Evolutionary conservation across 2,797 vertebrate genomes (phyloP).

Genomic region (Eulemur rubriventer): DNA sequence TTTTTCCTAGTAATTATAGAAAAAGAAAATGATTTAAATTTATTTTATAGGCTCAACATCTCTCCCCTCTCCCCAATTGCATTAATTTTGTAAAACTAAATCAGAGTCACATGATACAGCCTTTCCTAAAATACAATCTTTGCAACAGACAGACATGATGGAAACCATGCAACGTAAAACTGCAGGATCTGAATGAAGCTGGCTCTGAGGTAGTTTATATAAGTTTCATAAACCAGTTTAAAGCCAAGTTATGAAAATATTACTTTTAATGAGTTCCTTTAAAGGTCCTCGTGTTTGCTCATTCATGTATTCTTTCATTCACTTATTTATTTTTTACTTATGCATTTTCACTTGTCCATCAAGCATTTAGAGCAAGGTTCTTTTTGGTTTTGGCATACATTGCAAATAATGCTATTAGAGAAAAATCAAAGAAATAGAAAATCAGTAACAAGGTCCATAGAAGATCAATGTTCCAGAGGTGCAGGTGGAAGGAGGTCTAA

Average conservation of each 20-base stretch:
- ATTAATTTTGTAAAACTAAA: neutral
- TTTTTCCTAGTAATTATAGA: neutral
- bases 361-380: neutral
- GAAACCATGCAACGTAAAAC: neutral
- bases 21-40: neutral
- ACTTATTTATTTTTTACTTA: neutral
- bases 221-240: neutral
- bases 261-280: neutral
- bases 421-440: neutral
- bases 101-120: neutral
- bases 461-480: neutral
- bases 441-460: neutral
- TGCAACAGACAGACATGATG: neutral
- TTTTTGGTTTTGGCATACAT: neutral
- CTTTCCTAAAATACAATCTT: neutral
- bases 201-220: neutral
- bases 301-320: neutral
- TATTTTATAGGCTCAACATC: neutral
- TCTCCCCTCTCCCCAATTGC: neutral
- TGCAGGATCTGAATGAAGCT: neutral
- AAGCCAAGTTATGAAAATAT: neutral
- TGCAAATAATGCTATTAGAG: neutral
- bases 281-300: neutral
- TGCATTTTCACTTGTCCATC: neutral
- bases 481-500: neutral